Base-by-base conservation (phyloP, 1,140 invertebrate species). In the Drosophila lacteicornis region DNA sequence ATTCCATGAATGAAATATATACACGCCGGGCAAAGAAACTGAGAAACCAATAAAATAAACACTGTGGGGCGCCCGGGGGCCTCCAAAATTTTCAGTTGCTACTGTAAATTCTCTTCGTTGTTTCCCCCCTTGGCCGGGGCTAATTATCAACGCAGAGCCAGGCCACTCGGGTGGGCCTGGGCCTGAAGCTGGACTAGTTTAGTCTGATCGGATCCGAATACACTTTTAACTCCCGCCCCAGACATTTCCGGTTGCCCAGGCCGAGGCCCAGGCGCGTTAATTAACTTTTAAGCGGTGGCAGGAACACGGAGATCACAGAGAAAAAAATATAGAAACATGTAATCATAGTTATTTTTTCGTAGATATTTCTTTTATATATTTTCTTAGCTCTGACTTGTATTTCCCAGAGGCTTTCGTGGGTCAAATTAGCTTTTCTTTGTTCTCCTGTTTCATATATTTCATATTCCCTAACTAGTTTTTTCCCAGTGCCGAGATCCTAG, bases 271-370 rank as follows among this genome's bases (percentile, higher is more conserved):
- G 80, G 80, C 75, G 84, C 80, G 80, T 79, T 87, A 87, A 87
- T 87, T 81, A 87, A 90, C 84, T 87, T 87, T 90, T 90, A 87
- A 87, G 80, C 84, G 77, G 62, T 77, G 73, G 42, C 51, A 78
- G 71, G 60, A 80, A 73, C 66, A 43, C 8, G 8, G 19, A 30
- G 43, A n/a, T 59, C 17, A 27, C 60, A 36, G 11, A 33, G 42
- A 3, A 17, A 47, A 65, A 49, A 36, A 19, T 1, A n/a, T 1
- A n/a, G 9, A 22, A 2, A 15, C 22, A n/a, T n/a, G 15, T n/a
- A 42, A 42, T 42, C 15, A 42, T 42, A 15, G 30, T 42, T n/a
- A 17, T 45, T 2, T n/a, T 17, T 45, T 19, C 1, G 19, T 17
- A 12, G 12, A 36, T 36, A 36, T 36, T 36, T 33, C 8, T 8